Evolutionary conservation across 2,888 invertebrate species (phyloP).

Genomic region (Melitaea athalia): DNA sequence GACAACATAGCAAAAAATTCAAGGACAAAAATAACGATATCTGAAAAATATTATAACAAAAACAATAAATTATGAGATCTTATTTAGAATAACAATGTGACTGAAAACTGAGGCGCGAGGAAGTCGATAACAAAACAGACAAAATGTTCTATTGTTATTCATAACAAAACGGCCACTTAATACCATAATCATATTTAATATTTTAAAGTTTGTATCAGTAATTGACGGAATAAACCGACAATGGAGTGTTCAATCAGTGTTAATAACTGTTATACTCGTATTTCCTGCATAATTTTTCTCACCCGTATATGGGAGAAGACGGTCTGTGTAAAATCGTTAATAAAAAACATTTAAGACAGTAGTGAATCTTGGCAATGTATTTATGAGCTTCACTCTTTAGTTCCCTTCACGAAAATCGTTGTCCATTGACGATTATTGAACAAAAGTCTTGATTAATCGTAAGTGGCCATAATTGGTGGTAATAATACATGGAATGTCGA

Average conservation of each 20-base stretch:
- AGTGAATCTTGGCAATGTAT: conserved; percentile 56
- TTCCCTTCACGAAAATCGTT: conserved; percentile 51
- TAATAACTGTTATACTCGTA: conserved; percentile 56
- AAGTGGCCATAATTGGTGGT: conserved; percentile 50
- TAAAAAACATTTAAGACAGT: conserved; percentile 63
- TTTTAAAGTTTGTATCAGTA: conserved; percentile 26
- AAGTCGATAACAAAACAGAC: background rate
- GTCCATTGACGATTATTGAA: conserved; percentile 54
- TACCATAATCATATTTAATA: conserved; percentile 22
- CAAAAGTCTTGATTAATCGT: conserved; percentile 48
- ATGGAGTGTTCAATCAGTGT: conserved; percentile 66
- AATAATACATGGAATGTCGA: conserved; percentile 45
- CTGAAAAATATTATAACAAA: too few relatives aligned
- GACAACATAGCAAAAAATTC: too few relatives aligned
- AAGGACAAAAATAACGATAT: too few relatives aligned
- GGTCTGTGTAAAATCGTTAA: conserved; percentile 36
- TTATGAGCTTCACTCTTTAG: conserved; percentile 40
- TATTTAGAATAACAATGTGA: too few relatives aligned
- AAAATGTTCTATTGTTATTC: background rate
- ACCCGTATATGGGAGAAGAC: conserved; percentile 46
- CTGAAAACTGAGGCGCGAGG: background rate
- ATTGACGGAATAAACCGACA: conserved; percentile 48
- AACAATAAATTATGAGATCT: too few relatives aligned
- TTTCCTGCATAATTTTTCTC: conserved; percentile 60
- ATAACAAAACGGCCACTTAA: conserved; percentile 5